Base-by-base conservation (phyloP, 2,113 vertebrate genomes). In the Cichladusa arquata region DNA sequence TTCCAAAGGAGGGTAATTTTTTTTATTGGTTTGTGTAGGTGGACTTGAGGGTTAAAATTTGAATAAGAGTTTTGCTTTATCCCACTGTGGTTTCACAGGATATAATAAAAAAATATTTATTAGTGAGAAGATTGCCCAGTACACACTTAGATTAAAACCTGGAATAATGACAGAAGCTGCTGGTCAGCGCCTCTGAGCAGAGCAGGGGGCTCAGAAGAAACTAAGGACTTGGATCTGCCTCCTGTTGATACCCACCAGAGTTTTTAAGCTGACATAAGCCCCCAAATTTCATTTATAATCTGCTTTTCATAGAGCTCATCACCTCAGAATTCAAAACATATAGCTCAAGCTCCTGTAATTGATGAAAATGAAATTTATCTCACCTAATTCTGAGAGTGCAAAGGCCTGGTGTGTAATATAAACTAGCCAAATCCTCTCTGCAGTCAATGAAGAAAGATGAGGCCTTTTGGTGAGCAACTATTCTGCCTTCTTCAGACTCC, bases 261-360 rank as follows among this genome's bases (percentile, higher is more conserved):
- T 45, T 76, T 65, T 50, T 61, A 34, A 65, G 8, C 28, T 73
- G 50, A 45, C 42, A 28, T 7, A 92, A 47, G 9, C 5, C 33
- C 14, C 38, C 1, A 11, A 45, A 66, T 92, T 93, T 86, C 0
- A 1, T 74, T 71, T 76, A 86, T 48, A 62, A 86, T 22, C 34
- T 93, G 56, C 36, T 97, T 83, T 90, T 70, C 62, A 64, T n/a
- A 80, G 64, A 83, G 54, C 64, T 93, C 64, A 44, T 95, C 86
- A 78, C 47, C 60, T 94, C 82, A 86, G 54, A 78, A 90, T 86
- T 90, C 67, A 70, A 90, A 94, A 86, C 29, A 31, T 62, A 83
- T 44, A 88, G 24, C 58, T 92, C 51, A 58, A 47, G 42, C 54
- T 90, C 34, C 56, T 86, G 33, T 90, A 90, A 92, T 78, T 92